Evolutionary conservation across 2,113 vertebrate species (phyloP), one percentile per base, ranked within the genome.

Genomic region (Micronycteris hirsuta): DNA sequence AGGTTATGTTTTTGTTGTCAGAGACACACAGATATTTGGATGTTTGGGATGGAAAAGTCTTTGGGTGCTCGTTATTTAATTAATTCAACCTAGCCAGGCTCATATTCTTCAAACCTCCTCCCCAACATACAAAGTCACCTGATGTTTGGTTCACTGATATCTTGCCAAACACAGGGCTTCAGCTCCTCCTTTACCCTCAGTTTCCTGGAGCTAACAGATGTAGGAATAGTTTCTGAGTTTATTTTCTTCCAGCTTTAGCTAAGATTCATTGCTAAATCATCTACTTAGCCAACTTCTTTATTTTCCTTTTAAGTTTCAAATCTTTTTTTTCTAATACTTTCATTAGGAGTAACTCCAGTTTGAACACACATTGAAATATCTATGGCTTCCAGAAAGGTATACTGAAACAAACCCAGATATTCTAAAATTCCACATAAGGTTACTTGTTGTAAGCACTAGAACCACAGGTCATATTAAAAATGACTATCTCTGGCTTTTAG

Each of bases 41-140:
- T 54, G n/a, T 45, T 70, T 90, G 41, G 85, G 16, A 84, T 36
- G 31, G 76, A 92, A 87, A 76, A 90, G n/a, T 41, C 61, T 84
- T 65, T 96, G 63, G 19, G 26, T 6, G 16, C 52, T 84, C 36
- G 13, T 90, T 89, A 68, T 81, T 86, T 93, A 70, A 68, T 80
- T 93, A 87, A 97, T 12, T 85, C 71, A 91, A n/a, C 13, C 49
- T 91, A 58, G 41, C 22, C n/a, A 26, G n/a, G 47, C 71, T 63
- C 41, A n/a, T 77, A 22, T 52, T 78, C 96, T 95, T 86, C 71
- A 97, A 86, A 83, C 24, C 26, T 74, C 43, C 5, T 77, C 31
- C 65, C 93, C 54, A 73, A 26, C 33, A 67, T 28, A 74, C 1
- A 14, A 61, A 33, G 41, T 77, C 77, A 82, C 70, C n/a, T 43